A percentile compares a stretch with the other conserved stretches of the same genome.
Evolutionary conservation across 2,888 invertebrate genomes (phyloP).

Genomic region (Eristalinus sepulchralis): DNA sequence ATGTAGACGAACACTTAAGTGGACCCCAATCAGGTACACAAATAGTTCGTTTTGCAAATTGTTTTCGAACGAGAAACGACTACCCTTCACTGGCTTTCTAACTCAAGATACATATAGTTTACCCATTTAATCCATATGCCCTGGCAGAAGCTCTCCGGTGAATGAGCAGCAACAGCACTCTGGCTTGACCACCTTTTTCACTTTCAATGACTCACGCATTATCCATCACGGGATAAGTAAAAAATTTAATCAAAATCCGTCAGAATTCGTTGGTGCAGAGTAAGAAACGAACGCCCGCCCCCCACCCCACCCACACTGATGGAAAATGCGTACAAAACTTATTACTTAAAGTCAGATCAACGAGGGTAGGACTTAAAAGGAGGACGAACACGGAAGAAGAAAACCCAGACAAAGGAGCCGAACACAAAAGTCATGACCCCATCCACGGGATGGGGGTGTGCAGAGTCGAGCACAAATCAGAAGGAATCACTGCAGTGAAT

Average conservation of each 20-base stretch:
- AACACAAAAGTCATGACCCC: slow-evolving; percentile 44
- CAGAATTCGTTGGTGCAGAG: slow-evolving; percentile 9
- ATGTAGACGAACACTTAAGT: too few species aligned
- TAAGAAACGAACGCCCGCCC: neutral
- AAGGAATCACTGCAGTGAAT: slow-evolving; percentile 63
- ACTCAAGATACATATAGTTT: too few species aligned
- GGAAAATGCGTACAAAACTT: slow-evolving; percentile 62
- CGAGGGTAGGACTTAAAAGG: slow-evolving; percentile 55
- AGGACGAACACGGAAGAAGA: slow-evolving; percentile 14
- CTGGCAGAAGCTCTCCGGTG: neutral
- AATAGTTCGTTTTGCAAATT: neutral
- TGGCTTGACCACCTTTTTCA: neutral
- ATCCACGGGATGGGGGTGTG: neutral
- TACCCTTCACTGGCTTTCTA: neutral
- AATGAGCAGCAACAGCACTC: neutral
- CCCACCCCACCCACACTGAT: neutral
- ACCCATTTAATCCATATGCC: neutral
- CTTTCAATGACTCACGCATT: neutral
- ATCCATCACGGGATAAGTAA: slow-evolving; percentile 10
- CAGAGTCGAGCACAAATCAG: neutral
- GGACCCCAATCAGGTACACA: neutral
- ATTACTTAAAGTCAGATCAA: slow-evolving; percentile 58
- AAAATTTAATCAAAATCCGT: slow-evolving; percentile 45
- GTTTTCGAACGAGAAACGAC: neutral
- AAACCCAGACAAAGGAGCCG: slow-evolving; percentile 1